A percentile compares a stretch with the other conserved stretches of the same genome.
These are phyloP conservation scores for Coelogynopora nodosa DNA, from an alignment of 2,888 invertebrate species.

Conservation along the genomic window DNA sequence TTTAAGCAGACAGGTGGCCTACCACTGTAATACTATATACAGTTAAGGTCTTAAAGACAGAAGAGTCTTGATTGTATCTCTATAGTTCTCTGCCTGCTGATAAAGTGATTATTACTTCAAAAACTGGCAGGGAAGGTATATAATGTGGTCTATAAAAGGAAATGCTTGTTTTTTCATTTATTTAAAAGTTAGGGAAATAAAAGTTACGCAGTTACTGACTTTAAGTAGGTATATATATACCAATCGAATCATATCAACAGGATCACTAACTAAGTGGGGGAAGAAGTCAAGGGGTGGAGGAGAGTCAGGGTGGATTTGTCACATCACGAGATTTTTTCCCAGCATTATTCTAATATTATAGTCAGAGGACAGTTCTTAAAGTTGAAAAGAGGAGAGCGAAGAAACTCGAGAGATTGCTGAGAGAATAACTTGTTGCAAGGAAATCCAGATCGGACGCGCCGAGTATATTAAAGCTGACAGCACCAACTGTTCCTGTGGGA, in stretches of 20 bases:
- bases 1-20: background rate
- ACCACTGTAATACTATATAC: background rate
- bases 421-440: background rate
- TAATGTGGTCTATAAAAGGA: too few species aligned
- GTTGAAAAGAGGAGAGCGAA: too few species aligned
- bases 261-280: background rate
- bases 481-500: background rate
- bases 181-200: background rate
- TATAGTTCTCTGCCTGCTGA: background rate
- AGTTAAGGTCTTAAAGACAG: background rate
- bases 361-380: background rate
- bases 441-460: background rate
- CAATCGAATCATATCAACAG: background rate
- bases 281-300: background rate
- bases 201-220: too few species aligned
- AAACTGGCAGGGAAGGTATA: too few species aligned
- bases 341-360: background rate
- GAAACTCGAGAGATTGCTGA: background rate
- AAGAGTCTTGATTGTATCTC: background rate
- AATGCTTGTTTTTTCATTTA: too few species aligned
- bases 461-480: background rate
- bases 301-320: background rate
- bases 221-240: too few species aligned
- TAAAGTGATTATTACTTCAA: background rate
- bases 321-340: background rate